A percentile compares a stretch with the other conserved stretches of the same genome.
Conservation (phyloP, 2,797 vertebrate genomes). For the Ceryle rudis region DNA sequence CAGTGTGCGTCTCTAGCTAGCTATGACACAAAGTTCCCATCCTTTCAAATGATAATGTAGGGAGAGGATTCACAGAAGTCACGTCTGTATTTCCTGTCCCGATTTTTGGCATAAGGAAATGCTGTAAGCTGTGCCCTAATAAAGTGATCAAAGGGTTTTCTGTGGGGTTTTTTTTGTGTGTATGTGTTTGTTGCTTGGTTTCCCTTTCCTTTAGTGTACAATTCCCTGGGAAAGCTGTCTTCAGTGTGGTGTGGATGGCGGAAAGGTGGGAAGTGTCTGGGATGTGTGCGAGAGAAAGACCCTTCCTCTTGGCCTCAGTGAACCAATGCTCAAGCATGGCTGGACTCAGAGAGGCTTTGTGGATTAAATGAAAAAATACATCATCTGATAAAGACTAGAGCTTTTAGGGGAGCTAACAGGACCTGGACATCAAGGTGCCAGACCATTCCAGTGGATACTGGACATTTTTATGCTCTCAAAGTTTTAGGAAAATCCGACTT, state of each 20-base stretch:
- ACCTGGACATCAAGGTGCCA: not conserved
- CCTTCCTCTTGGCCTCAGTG: not conserved
- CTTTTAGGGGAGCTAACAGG: not conserved
- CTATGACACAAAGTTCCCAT: not conserved
- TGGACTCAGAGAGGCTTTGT: not conserved
- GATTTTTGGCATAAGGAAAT: slow-evolving; percentile 4
- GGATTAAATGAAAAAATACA: not conserved
- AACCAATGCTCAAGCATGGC: not conserved
- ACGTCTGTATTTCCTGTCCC: slow-evolving; percentile 51
- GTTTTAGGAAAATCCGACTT: not conserved
- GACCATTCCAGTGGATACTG: not conserved
- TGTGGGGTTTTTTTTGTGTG: too few species aligned
- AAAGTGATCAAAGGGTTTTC: not conserved
- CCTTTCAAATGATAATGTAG: not conserved
- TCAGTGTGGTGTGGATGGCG: accelerated
- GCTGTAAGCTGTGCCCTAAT: not conserved
- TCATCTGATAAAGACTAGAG: not conserved
- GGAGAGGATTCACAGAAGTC: slow-evolving; percentile 18
- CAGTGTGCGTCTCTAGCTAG: not conserved
- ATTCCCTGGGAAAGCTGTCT: not conserved
- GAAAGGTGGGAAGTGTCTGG: slow-evolving; percentile 10
- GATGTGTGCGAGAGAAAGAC: not conserved
- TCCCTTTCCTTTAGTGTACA: not conserved
- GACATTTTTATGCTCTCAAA: not conserved
- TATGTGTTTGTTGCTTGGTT: not conserved